phyloP scores from a whole-genome alignment of 1,140 invertebrate species.

The Camponotus pennsylvanicus region DNA sequence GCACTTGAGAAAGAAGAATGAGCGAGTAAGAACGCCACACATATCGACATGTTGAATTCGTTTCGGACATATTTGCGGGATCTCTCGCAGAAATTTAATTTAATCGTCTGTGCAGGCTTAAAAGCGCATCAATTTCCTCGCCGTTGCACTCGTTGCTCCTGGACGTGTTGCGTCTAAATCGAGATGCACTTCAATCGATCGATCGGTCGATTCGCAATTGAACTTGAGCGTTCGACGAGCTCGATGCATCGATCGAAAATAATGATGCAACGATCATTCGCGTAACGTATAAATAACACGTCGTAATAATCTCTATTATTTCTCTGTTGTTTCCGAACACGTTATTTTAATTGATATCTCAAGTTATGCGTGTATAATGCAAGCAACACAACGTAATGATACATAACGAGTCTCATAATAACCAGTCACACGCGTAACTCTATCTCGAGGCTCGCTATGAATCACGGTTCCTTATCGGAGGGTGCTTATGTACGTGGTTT shows the following conservation, averaged over 20 bases:
- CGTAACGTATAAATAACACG: neutral
- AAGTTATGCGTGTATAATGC: neutral
- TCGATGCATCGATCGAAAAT: neutral
- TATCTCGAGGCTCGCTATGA: constrained; percentile 61
- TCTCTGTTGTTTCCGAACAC: neutral
- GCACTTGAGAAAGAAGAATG: neutral
- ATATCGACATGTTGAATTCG: neutral
- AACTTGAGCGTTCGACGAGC: constrained; percentile 29
- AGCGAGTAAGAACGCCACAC: neutral
- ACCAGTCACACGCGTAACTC: constrained; percentile 50
- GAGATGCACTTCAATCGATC: constrained; percentile 71
- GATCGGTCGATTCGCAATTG: constrained; percentile 11
- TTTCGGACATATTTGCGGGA: constrained; percentile 16
- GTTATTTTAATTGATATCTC: neutral
- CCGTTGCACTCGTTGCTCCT: constrained; percentile 59
- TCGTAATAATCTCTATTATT: neutral
- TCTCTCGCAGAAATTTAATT: constrained; percentile 62
- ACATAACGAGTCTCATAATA: constrained; percentile 20
- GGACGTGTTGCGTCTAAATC: constrained; percentile 67
- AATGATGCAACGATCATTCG: neutral
- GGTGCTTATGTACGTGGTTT: constrained; percentile 61
- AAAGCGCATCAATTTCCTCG: constrained; percentile 61
- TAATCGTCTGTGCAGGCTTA: constrained; percentile 57
- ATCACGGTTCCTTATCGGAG: constrained; percentile 67
- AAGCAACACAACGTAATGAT: constrained; percentile 29